phyloP scores from a whole-genome alignment of 2,113 vertebrate genomes.

The Misgurnus anguillicaudatus region DNA sequence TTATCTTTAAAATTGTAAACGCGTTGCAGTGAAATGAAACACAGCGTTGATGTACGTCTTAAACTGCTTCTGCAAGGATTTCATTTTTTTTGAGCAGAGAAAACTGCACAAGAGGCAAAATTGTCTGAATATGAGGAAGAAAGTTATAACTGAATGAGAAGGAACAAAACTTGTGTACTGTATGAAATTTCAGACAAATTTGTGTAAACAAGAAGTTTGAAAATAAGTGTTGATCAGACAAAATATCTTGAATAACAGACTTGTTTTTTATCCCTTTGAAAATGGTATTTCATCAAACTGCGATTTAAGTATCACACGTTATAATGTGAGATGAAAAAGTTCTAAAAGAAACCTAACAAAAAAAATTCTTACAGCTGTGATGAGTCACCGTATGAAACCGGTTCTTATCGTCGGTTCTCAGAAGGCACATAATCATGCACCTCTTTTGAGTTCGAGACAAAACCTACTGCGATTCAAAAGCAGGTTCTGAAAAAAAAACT shows the following conservation, averaged over 20 bases:
- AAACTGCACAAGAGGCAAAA: background rate
- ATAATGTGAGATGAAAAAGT: conserved; percentile 15
- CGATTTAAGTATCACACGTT: background rate
- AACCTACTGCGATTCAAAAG: conserved; percentile 15
- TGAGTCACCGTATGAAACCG: conserved; percentile 47
- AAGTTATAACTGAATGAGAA: background rate
- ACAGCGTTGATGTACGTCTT: background rate
- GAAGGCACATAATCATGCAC: conserved; percentile 42
- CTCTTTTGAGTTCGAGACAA: conserved; percentile 32
- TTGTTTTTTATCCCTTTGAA: background rate
- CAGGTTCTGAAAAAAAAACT: conserved; percentile 27
- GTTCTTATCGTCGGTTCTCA: conserved; percentile 51
- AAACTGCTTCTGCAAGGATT: background rate
- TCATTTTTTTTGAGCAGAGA: background rate
- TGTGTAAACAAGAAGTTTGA: background rate
- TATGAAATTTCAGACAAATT: background rate
- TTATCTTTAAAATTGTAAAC: too few relatives aligned
- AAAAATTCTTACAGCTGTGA: conserved; percentile 13
- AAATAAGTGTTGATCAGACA: background rate
- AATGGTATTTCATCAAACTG: background rate
- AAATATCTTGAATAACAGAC: background rate
- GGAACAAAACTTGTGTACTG: background rate
- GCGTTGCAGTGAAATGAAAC: too few relatives aligned
- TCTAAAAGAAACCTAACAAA: background rate
- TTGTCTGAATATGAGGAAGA: background rate